Percentiles rank a stretch among this genome's conserved stretches.
Conservation (phyloP, 2,797 vertebrate genomes). For the Poeciliopsis paucimaculata region DNA sequence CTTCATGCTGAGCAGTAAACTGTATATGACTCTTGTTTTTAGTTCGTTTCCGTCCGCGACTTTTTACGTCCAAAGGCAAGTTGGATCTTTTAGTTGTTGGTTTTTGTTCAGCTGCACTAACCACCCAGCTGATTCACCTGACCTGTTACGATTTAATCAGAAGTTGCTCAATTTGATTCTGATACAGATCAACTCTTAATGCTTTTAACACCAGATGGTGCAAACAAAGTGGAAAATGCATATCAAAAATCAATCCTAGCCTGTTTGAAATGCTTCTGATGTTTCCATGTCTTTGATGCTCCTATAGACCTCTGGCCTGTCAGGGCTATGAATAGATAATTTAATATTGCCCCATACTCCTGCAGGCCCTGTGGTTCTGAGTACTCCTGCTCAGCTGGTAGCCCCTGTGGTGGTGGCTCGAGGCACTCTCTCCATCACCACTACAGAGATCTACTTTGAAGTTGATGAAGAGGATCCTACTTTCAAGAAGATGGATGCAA, state of each 20-base stretch:
- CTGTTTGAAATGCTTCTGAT: slow-evolving; percentile 36
- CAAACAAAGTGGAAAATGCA: slow-evolving; percentile 16
- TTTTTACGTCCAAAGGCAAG: slow-evolving; percentile 96
- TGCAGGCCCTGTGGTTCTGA: slow-evolving; percentile 94
- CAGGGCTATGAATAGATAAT: not conserved
- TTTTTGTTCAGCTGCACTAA: slow-evolving; percentile 71
- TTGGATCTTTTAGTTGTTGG: slow-evolving; percentile 72
- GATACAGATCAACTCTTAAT: slow-evolving; percentile 17
- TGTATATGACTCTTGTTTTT: slow-evolving; percentile 75
- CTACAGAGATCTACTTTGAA: slow-evolving; percentile 99
- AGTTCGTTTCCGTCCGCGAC: slow-evolving; percentile 88
- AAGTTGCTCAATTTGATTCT: slow-evolving; percentile 38
- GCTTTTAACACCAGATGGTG: not conserved
- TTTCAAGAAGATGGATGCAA: slow-evolving; percentile 93
- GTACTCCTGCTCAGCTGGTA: slow-evolving; percentile 95
- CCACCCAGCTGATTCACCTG: slow-evolving; percentile 32
- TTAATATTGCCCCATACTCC: not conserved
- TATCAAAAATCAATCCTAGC: slow-evolving; percentile 23
- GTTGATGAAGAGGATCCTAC: slow-evolving; percentile 94
- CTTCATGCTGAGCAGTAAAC: slow-evolving; percentile 27
- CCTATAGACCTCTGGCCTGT: not conserved
- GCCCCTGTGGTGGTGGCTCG: slow-evolving; percentile 95
- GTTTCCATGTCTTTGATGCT: slow-evolving; percentile 25
- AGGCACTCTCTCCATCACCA: slow-evolving; percentile 97
- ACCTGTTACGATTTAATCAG: slow-evolving; percentile 19